Evolutionary conservation across 2,113 vertebrate species (phyloP).

Genomic region (Ellobius talpinus): DNA sequence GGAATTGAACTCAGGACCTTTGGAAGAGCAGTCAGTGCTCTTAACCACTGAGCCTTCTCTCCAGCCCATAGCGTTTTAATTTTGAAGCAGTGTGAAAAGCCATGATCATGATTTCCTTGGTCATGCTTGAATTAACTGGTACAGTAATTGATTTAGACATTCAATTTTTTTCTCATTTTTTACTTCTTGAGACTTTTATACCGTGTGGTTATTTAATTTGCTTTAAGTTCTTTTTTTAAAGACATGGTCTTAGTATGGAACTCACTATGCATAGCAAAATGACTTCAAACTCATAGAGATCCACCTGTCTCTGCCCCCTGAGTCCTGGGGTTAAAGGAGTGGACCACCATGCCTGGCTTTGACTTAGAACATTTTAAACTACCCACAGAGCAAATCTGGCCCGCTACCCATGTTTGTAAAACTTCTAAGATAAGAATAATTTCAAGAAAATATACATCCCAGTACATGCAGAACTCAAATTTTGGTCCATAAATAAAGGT

Average conservation of each 20-base stretch:
- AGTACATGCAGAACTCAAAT: background rate
- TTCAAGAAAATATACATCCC: background rate
- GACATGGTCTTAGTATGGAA: background rate
- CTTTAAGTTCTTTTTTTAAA: background rate
- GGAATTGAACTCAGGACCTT: too few species aligned
- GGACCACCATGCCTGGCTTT: background rate
- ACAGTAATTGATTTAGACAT: background rate
- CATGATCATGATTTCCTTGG: background rate
- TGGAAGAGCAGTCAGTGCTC: too few species aligned
- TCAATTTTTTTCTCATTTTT: background rate
- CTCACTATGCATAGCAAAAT: background rate
- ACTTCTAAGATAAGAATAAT: slow-evolving; percentile 15
- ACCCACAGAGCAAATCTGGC: background rate
- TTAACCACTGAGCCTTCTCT: too few species aligned
- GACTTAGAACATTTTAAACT: background rate
- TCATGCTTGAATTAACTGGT: background rate
- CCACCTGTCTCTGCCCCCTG: background rate
- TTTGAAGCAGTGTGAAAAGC: background rate
- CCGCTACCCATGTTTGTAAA: background rate
- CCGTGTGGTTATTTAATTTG: background rate
- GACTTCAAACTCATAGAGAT: background rate
- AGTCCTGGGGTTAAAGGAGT: background rate
- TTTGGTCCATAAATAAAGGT: background rate
- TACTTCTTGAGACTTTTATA: background rate
- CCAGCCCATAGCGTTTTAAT: background rate